These are phyloP conservation scores for Xerus rutilus DNA, from an alignment of 2,797 vertebrate genomes.

Conservation along the genomic window DNA sequence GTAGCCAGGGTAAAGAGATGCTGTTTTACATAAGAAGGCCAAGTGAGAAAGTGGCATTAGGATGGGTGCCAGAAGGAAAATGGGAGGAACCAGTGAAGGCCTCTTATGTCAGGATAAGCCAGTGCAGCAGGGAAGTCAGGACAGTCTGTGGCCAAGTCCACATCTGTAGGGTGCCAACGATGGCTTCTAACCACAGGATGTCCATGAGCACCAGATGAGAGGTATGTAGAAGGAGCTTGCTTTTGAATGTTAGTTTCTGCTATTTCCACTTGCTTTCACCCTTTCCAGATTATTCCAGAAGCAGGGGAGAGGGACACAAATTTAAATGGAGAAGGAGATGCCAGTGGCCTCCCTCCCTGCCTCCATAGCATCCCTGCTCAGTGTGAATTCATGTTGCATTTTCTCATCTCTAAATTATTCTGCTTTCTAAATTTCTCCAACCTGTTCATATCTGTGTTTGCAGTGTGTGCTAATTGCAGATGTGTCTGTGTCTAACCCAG, in stretches of 20 bases:
- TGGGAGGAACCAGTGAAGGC: too few species aligned
- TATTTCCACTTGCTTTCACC: not conserved
- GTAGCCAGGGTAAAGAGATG: not conserved
- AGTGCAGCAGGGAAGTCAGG: not conserved
- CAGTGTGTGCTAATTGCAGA: not conserved
- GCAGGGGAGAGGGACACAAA: not conserved
- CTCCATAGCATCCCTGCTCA: not conserved
- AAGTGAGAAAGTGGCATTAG: not conserved
- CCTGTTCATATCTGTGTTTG: not conserved
- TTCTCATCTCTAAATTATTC: not conserved
- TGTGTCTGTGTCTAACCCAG: not conserved
- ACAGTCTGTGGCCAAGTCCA: not conserved
- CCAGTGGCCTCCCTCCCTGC: not conserved
- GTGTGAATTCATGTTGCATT: not conserved
- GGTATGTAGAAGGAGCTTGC: not conserved
- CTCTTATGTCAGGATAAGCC: not conserved
- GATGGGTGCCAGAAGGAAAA: not conserved
- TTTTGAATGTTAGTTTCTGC: not conserved
- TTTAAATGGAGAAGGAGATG: not conserved
- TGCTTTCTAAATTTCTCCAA: not conserved
- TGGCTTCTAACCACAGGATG: not conserved
- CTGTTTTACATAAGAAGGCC: not conserved
- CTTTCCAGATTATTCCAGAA: not conserved
- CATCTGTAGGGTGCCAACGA: not conserved
- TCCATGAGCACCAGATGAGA: too few species aligned